Percentiles rank a stretch among this genome's conserved stretches.
Conservation (phyloP, 2,113 vertebrate genomes). For the Ochotona curzoniae region DNA sequence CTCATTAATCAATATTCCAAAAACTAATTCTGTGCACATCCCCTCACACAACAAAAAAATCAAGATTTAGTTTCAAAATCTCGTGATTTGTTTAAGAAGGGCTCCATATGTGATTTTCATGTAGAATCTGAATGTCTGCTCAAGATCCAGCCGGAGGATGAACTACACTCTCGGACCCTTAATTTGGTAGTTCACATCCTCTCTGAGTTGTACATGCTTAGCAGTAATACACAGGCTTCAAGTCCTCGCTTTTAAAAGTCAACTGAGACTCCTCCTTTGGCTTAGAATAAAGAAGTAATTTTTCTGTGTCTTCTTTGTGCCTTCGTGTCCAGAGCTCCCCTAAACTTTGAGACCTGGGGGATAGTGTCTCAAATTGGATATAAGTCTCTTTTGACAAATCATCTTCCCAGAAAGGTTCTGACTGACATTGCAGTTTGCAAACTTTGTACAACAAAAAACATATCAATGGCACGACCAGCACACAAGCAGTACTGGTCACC, state of each 20-base stretch:
- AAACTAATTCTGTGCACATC: neutral
- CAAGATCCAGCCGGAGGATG: slow-evolving; percentile 12
- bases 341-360: slow-evolving; percentile 90
- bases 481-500: slow-evolving; percentile 88
- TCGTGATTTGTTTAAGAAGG: neutral
- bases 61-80: neutral
- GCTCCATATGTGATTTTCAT: neutral
- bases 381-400: slow-evolving; percentile 95
- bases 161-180: neutral
- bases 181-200: neutral
- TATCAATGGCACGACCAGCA: slow-evolving; percentile 89
- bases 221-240: slow-evolving; percentile 91
- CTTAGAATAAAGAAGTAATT: slow-evolving; percentile 93
- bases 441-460: slow-evolving; percentile 95
- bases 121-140: neutral
- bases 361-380: slow-evolving; percentile 95
- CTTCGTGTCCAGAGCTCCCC: slow-evolving; percentile 92
- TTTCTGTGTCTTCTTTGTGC: slow-evolving; percentile 92
- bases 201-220: slow-evolving; percentile 78
- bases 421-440: slow-evolving; percentile 88
- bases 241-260: slow-evolving; percentile 93
- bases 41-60: slow-evolving; percentile 24
- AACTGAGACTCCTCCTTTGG: slow-evolving; percentile 94
- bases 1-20: slow-evolving; percentile 1
- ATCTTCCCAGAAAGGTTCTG: slow-evolving; percentile 82